Conservation (phyloP, 2,113 vertebrate genomes). For the Cavia porcellus region DNA sequence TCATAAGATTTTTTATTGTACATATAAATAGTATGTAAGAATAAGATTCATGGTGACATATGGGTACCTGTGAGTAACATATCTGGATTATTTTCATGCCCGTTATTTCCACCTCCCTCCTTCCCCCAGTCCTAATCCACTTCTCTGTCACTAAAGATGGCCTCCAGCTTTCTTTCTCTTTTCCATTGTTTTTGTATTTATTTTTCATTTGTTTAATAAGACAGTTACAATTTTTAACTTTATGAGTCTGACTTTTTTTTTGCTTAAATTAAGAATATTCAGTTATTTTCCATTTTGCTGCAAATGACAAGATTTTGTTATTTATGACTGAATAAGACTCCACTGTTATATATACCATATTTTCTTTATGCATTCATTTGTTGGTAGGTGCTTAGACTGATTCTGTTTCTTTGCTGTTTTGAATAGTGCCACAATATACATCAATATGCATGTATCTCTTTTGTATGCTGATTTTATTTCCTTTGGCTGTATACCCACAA, state of each 20-base stretch:
- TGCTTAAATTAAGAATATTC: neutral
- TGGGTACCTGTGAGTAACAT: neutral
- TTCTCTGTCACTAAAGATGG: neutral
- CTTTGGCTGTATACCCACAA: neutral
- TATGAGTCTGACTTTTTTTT: neutral
- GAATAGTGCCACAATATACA: neutral
- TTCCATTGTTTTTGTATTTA: neutral
- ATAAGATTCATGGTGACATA: neutral
- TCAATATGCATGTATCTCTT: neutral
- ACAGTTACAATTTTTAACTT: neutral
- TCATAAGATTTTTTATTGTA: neutral
- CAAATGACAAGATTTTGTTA: neutral
- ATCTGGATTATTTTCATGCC: neutral
- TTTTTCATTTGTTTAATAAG: neutral
- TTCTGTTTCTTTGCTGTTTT: neutral
- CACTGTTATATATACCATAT: neutral
- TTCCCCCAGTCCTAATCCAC: neutral
- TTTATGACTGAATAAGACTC: neutral
- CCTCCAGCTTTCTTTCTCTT: neutral
- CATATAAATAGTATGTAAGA: neutral
- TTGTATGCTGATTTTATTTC: neutral
- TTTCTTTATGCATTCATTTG: neutral
- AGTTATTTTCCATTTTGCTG: neutral
- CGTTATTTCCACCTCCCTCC: neutral
- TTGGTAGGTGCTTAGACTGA: neutral